Conservation (phyloP, 2,113 vertebrate species). For the Phyllostomus discolor region DNA sequence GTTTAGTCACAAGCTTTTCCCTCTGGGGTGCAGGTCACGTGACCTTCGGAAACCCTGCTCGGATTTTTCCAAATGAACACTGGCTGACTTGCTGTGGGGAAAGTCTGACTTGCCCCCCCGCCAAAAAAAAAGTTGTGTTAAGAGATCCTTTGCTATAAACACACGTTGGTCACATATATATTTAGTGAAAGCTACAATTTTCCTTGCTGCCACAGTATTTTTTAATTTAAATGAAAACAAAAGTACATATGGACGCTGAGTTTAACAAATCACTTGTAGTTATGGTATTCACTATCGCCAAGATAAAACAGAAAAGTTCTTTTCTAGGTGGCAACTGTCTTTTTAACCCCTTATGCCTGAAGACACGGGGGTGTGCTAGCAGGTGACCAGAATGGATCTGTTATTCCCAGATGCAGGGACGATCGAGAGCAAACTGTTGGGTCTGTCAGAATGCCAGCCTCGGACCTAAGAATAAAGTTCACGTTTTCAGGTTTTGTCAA, state of each 20-base stretch:
- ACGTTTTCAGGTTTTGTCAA: not conserved
- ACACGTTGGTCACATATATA: not conserved
- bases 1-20: not conserved
- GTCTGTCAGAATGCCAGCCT: not conserved
- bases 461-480: not conserved
- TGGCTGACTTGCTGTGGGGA: not conserved
- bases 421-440: not conserved
- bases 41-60: not conserved
- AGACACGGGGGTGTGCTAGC: not conserved
- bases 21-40: not conserved
- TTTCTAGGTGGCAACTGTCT: not conserved
- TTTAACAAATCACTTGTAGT: not conserved
- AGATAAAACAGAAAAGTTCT: not conserved
- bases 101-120: not conserved
- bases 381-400: not conserved
- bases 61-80: not conserved
- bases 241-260: not conserved
- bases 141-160: not conserved
- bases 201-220: not conserved
- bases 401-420: not conserved
- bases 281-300: not conserved
- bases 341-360: not conserved
- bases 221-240: conserved; percentile 1
- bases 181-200: not conserved
- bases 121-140: not conserved